Evolutionary conservation across 2,888 invertebrate species (phyloP).

Genomic region (Ommatoiulus sabulosus): DNA sequence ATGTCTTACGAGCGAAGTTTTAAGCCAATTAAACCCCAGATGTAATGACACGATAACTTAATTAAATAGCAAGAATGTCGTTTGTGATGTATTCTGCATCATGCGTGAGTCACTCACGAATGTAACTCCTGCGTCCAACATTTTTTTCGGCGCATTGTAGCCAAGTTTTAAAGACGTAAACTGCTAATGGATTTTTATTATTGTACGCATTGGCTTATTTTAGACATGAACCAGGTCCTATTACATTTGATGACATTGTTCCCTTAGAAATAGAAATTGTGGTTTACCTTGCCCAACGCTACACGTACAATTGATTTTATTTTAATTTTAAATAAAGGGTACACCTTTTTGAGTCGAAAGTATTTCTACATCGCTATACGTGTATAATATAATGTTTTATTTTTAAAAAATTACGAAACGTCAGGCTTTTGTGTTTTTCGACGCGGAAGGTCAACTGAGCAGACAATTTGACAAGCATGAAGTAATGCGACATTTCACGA

Average conservation of each 20-base stretch:
- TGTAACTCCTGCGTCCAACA: not conserved
- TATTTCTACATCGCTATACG: too few relatives aligned
- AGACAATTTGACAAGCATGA: not conserved
- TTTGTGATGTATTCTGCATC: not conserved
- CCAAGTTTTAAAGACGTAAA: not conserved
- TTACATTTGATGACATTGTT: not conserved
- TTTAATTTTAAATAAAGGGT: too few relatives aligned
- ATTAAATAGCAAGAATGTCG: conserved; percentile 6
- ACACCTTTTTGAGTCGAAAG: too few relatives aligned
- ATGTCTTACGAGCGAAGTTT: not conserved
- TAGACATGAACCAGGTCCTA: not conserved
- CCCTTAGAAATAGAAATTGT: not conserved
- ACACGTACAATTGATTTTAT: too few relatives aligned
- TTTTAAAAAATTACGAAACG: too few relatives aligned
- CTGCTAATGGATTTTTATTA: not conserved
- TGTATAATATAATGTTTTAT: too few relatives aligned
- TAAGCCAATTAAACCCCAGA: not conserved
- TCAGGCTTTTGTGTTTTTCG: too few relatives aligned
- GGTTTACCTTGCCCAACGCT: not conserved
- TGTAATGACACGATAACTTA: conserved; percentile 26
- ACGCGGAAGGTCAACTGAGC: not conserved
- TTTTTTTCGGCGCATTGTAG: not conserved
- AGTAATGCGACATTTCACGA: not conserved
- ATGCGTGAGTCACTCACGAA: not conserved
- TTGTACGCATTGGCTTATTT: not conserved